These are phyloP conservation scores for Bucorvus abyssinicus DNA, from an alignment of 2,797 vertebrate species.

Conservation along the genomic window DNA sequence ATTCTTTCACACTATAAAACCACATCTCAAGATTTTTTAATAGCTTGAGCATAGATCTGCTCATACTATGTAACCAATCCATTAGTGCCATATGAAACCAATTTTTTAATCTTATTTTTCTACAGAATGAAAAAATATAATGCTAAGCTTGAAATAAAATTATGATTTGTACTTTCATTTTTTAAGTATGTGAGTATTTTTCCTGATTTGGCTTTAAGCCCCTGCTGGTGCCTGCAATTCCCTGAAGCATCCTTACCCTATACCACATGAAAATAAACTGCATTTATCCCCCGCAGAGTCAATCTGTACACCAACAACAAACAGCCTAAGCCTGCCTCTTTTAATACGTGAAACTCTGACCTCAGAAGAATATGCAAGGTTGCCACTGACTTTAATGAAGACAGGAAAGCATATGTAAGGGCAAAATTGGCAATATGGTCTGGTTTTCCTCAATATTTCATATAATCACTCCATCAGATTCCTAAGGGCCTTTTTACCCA, in stretches of 20 bases:
- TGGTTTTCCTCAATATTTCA: slow-evolving; percentile 9
- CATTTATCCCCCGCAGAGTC: slow-evolving; percentile 43
- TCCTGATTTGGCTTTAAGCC: slow-evolving; percentile 13
- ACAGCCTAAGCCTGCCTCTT: slow-evolving; percentile 12
- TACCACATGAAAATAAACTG: slow-evolving; percentile 37
- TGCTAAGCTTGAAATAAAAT: slow-evolving; percentile 22
- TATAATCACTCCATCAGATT: not conserved
- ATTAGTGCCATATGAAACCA: not conserved
- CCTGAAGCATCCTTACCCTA: slow-evolving; percentile 13
- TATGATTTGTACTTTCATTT: not conserved
- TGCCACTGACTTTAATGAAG: not conserved
- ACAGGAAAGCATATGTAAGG: not conserved
- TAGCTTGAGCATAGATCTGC: not conserved
- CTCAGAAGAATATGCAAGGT: not conserved
- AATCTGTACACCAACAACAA: slow-evolving; percentile 42
- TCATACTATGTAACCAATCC: slow-evolving; percentile 16
- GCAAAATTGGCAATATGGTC: not conserved
- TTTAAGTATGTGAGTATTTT: not conserved
- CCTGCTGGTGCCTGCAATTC: not conserved
- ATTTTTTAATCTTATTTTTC: slow-evolving; percentile 17
- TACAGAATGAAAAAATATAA: slow-evolving; percentile 13
- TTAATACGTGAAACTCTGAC: not conserved
- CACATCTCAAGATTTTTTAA: not conserved
- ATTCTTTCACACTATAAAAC: not conserved
- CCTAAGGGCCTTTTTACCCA: slow-evolving; percentile 24